Conservation (phyloP, 1,140 invertebrate genomes). For the Epicauta chinensis region DNA sequence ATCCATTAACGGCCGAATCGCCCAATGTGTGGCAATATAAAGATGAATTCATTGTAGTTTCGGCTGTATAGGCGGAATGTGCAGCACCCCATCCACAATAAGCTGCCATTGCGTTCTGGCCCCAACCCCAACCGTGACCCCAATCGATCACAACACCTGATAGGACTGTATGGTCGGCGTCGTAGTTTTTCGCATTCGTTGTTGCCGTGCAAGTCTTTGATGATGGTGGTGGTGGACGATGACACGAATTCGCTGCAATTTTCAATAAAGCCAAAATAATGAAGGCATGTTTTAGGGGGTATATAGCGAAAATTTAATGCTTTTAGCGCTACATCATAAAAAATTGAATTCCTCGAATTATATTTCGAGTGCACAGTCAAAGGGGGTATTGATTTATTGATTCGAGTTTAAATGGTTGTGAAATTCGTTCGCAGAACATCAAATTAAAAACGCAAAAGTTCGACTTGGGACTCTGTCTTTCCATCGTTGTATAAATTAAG, state of each 20-base stretch:
- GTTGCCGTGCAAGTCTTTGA: background rate
- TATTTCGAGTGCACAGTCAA: too few species aligned
- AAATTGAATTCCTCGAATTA: too few species aligned
- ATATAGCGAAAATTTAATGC: background rate
- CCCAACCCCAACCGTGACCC: conserved; percentile 42
- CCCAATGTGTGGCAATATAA: conserved; percentile 33
- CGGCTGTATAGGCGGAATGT: conserved; percentile 19
- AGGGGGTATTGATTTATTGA: too few species aligned
- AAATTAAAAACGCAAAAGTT: too few species aligned
- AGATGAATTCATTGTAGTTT: conserved; percentile 19
- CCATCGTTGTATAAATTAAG: too few species aligned
- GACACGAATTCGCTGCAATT: too few species aligned
- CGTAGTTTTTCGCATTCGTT: conserved; percentile 14
- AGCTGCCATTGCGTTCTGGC: conserved; percentile 26
- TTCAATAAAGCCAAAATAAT: too few species aligned
- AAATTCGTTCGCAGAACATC: too few species aligned
- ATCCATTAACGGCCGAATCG: conserved; percentile 33
- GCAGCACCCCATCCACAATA: conserved; percentile 21
- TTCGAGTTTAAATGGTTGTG: too few species aligned
- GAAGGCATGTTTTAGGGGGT: too few species aligned
- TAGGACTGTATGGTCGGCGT: conserved; percentile 36
- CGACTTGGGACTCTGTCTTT: too few species aligned
- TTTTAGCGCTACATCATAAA: too few species aligned
- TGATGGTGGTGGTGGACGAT: background rate
- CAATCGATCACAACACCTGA: conserved; percentile 37